Conservation (phyloP, 2,888 invertebrate species). For the Galeopsomyia nigrocyanea region DNA sequence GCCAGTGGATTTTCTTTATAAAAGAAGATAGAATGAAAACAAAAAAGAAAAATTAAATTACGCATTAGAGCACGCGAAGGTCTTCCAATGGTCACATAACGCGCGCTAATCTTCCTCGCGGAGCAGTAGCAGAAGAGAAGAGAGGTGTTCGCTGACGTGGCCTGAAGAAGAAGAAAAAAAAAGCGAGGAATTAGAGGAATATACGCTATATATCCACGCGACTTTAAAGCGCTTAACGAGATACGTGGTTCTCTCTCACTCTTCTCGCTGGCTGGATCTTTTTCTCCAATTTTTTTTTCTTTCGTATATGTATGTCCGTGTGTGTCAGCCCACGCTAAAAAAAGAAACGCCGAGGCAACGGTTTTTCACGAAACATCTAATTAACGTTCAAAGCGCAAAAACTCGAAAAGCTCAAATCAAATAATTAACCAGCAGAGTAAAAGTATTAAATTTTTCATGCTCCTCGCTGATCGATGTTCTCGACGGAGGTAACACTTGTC, state of each 20-base stretch:
- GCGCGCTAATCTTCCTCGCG: conserved; percentile 52
- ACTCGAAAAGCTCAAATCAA: no score
- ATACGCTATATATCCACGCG: conserved; percentile 50
- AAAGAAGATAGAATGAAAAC: no score
- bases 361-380: conserved; percentile 34
- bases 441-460: no score
- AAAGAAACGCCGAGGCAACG: background rate
- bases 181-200: conserved; percentile 42
- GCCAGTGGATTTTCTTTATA: conserved; percentile 24
- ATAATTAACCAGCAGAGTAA: no score
- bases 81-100: conserved; percentile 51
- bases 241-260: conserved; percentile 46
- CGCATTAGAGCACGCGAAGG: conserved; percentile 50
- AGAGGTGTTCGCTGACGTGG: conserved; percentile 24
- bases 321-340: background rate
- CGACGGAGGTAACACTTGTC: conserved; percentile 13
- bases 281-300: conserved; percentile 34
- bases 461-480: background rate
- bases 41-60: conserved; percentile 34
- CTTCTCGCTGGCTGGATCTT: conserved; percentile 23
- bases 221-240: conserved; percentile 56
- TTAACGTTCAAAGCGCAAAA: background rate
- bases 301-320: background rate
- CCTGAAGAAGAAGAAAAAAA: conserved; percentile 10
- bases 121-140: conserved; percentile 34